Conservation (phyloP, 2,797 vertebrate genomes). For the Scolopax rusticola region DNA sequence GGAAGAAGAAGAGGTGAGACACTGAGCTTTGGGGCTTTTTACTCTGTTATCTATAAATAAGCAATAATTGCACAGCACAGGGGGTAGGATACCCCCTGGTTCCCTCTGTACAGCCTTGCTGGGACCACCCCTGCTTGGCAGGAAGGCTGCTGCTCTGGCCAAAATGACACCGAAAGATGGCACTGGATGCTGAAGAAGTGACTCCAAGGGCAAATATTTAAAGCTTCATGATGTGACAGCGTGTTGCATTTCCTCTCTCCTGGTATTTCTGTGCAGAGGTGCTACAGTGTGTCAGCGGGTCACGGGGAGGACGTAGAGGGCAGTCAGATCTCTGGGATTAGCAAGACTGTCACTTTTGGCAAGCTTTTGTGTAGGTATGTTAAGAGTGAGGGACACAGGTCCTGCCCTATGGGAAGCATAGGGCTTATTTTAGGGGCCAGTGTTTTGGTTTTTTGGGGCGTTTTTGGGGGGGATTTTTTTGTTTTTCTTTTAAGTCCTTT, state of each 20-base stretch:
- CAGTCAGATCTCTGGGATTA: not conserved
- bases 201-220: not conserved
- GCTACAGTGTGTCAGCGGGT: fast-evolving
- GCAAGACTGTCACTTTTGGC: not conserved
- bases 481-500: not conserved
- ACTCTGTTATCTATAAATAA: not conserved
- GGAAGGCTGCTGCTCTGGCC: not conserved
- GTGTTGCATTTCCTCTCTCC: not conserved
- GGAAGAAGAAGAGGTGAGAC: not conserved
- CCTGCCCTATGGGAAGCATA: not conserved
- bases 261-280: fast-evolving
- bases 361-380: not conserved
- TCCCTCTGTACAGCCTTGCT: not conserved
- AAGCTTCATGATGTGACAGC: fast-evolving
- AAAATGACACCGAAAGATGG: not conserved
- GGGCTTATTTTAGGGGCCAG: fast-evolving
- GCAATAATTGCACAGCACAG: not conserved
- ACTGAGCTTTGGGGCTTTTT: not conserved
- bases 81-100: not conserved
- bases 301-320: not conserved
- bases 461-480: too few species aligned
- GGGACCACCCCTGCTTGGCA: not conserved
- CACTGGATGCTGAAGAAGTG: not conserved
- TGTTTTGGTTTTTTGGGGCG: too few species aligned
- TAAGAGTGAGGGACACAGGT: not conserved